Conservation (phyloP, 2,888 invertebrate genomes). For the Ischnura elegans region DNA sequence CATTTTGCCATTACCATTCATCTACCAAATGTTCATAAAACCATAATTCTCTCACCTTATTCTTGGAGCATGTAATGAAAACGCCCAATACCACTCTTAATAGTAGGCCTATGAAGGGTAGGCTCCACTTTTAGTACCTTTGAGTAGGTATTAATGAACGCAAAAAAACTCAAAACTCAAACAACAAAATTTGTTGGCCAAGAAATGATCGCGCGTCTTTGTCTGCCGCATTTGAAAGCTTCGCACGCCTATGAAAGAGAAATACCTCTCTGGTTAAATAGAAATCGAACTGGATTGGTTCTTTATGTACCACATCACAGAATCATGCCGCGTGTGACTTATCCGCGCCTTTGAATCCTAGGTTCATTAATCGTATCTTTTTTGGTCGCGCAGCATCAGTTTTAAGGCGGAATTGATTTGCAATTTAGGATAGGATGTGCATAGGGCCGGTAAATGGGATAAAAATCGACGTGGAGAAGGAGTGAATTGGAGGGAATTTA, state of each 20-base stretch:
- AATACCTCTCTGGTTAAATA: background rate
- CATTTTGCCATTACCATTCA: too few relatives aligned
- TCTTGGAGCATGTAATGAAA: too few relatives aligned
- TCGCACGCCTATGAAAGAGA: background rate
- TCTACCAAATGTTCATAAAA: too few relatives aligned
- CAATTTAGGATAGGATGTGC: too few relatives aligned
- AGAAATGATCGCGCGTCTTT: too few relatives aligned
- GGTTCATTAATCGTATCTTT: background rate
- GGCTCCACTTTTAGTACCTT: too few relatives aligned
- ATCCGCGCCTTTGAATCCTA: background rate
- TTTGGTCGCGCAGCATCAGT: background rate
- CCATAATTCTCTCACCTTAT: too few relatives aligned
- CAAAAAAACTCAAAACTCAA: too few relatives aligned
- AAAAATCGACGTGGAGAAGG: background rate
- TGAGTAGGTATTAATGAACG: too few relatives aligned
- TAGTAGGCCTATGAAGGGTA: too few relatives aligned
- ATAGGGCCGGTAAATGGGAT: background rate
- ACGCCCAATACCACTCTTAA: too few relatives aligned
- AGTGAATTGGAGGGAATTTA: background rate
- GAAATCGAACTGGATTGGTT: background rate
- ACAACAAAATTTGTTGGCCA: too few relatives aligned
- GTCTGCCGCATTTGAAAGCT: background rate
- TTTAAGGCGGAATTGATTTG: background rate
- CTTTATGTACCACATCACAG: background rate
- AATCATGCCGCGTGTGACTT: background rate